phyloP scores from a whole-genome alignment of 2,113 vertebrate genomes.

The Bucco capensis region DNA sequence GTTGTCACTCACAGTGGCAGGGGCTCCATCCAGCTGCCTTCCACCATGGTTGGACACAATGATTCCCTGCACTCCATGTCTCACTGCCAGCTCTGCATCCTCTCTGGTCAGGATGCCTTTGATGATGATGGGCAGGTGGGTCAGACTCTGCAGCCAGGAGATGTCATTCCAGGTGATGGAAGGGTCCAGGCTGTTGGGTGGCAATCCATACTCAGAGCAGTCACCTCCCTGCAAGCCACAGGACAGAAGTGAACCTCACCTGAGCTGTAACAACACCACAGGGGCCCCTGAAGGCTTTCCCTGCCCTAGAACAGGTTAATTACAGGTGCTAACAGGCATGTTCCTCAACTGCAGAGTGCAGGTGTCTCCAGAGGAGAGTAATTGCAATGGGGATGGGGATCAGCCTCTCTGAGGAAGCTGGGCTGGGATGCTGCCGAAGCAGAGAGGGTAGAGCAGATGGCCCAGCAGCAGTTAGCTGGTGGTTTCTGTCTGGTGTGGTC shows the following conservation, averaged over 20 bases:
- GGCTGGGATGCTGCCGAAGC: background rate
- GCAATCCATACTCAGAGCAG: constrained; percentile 67
- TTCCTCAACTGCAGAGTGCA: background rate
- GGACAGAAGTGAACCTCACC: background rate
- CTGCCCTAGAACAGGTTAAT: background rate
- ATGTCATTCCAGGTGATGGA: constrained; percentile 91
- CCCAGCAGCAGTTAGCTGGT: background rate
- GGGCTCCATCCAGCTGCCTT: constrained; percentile 90
- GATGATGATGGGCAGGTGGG: constrained; percentile 88
- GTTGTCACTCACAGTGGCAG: constrained; percentile 80
- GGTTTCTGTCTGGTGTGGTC: constrained; percentile 11
- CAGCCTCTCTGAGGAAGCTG: background rate
- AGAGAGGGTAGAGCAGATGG: background rate
- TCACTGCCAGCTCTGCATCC: constrained; percentile 90
- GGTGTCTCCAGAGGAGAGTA: background rate
- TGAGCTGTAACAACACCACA: background rate
- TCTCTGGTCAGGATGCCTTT: constrained; percentile 97
- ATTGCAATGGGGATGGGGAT: background rate
- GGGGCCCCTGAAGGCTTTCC: background rate
- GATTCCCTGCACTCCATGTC: constrained; percentile 87
- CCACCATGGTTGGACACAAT: constrained; percentile 96
- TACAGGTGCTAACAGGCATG: background rate
- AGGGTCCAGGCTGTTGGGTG: constrained; percentile 78
- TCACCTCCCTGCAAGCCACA: constrained; percentile 66
- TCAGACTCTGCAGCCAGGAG: constrained; percentile 85